These are phyloP conservation scores for Festucalex cinctus DNA, from an alignment of 2,113 vertebrate genomes.

Conservation along the genomic window DNA sequence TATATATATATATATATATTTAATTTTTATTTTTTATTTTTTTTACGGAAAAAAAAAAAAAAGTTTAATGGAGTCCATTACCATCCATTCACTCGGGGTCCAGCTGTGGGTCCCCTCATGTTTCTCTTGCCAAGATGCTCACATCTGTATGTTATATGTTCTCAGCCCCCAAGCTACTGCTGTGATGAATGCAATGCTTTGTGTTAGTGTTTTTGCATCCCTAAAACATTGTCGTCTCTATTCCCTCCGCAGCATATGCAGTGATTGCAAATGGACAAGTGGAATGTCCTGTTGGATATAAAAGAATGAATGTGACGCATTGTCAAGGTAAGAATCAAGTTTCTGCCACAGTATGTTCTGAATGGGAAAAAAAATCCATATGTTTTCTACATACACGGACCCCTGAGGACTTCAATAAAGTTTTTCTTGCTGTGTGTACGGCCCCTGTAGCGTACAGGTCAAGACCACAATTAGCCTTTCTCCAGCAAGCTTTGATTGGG, in stretches of 20 bases:
- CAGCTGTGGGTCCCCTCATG: conserved; percentile 44
- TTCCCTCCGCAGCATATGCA: conserved; percentile 73
- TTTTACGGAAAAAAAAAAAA: too few relatives aligned
- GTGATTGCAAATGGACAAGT: conserved; percentile 86
- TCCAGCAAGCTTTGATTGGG: conserved; percentile 32
- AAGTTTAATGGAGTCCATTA: conserved; percentile 45
- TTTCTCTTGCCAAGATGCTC: conserved; percentile 45
- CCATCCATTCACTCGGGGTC: conserved; percentile 40
- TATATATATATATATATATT: too few relatives aligned
- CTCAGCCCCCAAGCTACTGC: conserved; percentile 20
- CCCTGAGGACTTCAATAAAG: conserved; percentile 29
- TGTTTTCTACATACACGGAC: conserved; percentile 24
- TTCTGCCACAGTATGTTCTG: background rate
- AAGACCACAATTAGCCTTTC: conserved; percentile 46
- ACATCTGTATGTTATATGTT: conserved; percentile 66
- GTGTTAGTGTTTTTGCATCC: conserved; percentile 23
- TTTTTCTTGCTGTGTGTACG: conserved; percentile 30
- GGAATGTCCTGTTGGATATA: conserved; percentile 89
- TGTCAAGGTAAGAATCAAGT: conserved; percentile 84
- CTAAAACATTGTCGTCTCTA: conserved; percentile 25
- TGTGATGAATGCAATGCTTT: conserved; percentile 32
- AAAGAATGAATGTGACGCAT: conserved; percentile 84
- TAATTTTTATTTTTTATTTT: too few relatives aligned
- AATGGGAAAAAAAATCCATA: conserved; percentile 20
- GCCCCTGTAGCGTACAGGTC: conserved; percentile 42